Base-by-base conservation (phyloP, 2,113 vertebrate species). In the Tragelaphus imberbis region DNA sequence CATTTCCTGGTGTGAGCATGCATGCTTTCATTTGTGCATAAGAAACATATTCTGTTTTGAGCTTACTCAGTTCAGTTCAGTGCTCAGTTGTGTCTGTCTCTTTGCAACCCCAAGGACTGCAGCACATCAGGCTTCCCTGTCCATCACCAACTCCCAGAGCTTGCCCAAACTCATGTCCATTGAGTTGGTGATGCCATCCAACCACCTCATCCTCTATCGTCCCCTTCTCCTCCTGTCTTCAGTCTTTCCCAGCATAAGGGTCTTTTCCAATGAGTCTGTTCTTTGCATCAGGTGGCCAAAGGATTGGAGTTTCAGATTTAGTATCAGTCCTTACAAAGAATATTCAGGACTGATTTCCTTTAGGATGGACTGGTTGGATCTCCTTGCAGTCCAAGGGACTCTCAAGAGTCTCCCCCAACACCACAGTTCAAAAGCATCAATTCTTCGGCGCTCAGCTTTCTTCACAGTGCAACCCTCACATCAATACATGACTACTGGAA, bases 11-110 rank as follows among this genome's bases (percentile, higher is more conserved):
- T 92, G 58, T 28, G 7, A 85, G 77, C 15, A n/a, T 51, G 17
- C n/a, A 10, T 71, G 77, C 86, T 95, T 92, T 68, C 51, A 84
- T 80, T 84, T 79, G 21, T 68, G 65, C 49, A 53, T 58, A 81
- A 71, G 59, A 94, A 79, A 33, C 40, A 88, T 90, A 90, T 97
- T 94, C 89, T 93, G 96, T n/a, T 94, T 97, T 96, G n/a, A 23
- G 75, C 84, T 92, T 86, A 53, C 33, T 68, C 33, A 68, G 3
- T n/a, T 68, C 63, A 17, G 33, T 63, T 63, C 63, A 33, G 14
- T 17, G 17, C 2, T 21, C n/a, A 36, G 65, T 71, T 36, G 17
- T 71, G 65, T 71, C 33, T 36, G n/a, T 36, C n/a, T 71, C 9
- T 71, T 71, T 21, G 17, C 4, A 11, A 36, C n/a, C 65, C 4